A percentile compares a stretch with the other conserved stretches of the same genome.
Evolutionary conservation across 53 echinoderm and acorn worm genomes (phyloP).

Genomic region (Temnopleurus reevesii): DNA sequence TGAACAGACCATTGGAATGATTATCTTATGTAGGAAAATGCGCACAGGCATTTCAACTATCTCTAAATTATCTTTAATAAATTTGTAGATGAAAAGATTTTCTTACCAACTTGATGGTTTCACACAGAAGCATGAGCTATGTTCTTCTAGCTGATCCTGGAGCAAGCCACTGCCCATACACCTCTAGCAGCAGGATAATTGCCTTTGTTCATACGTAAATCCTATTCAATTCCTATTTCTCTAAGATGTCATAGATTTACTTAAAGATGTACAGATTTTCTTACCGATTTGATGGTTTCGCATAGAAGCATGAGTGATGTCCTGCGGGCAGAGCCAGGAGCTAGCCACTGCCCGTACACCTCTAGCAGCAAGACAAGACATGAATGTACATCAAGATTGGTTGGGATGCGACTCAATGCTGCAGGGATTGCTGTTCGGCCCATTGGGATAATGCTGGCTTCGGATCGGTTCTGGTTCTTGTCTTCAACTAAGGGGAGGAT

Average conservation of each 20-base stretch:
- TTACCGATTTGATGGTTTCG: slow-evolving; percentile 99
- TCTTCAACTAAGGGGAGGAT: slow-evolving; percentile 76
- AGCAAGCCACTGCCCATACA: slow-evolving; percentile 93
- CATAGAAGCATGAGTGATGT: slow-evolving; percentile 98
- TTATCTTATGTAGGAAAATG: too few species aligned
- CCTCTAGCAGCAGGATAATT: slow-evolving; percentile 89
- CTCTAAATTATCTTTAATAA: too few species aligned
- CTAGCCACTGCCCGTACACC: slow-evolving; percentile 93
- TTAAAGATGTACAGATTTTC: background rate
- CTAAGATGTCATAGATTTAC: too few species aligned
- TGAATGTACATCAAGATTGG: slow-evolving; percentile 91
- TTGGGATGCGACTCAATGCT: slow-evolving; percentile 62
- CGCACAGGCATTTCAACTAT: too few species aligned
- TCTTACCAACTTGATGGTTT: slow-evolving; percentile 53
- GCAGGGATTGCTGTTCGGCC: slow-evolving; percentile 55
- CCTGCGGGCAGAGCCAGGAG: slow-evolving; percentile 74
- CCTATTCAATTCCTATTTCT: too few species aligned
- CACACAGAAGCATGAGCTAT: slow-evolving; percentile 96
- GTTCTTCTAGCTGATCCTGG: slow-evolving; percentile 80
- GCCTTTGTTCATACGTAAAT: too few species aligned
- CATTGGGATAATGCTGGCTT: slow-evolving; percentile 54
- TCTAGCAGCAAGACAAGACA: slow-evolving; percentile 94
- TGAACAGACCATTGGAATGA: slow-evolving; percentile 35
- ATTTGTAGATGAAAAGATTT: too few species aligned
- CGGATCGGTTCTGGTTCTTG: slow-evolving; percentile 50